These are phyloP conservation scores for Carcinoscorpius rotundicauda DNA, from an alignment of 1,140 invertebrate species.

Conservation along the genomic window DNA sequence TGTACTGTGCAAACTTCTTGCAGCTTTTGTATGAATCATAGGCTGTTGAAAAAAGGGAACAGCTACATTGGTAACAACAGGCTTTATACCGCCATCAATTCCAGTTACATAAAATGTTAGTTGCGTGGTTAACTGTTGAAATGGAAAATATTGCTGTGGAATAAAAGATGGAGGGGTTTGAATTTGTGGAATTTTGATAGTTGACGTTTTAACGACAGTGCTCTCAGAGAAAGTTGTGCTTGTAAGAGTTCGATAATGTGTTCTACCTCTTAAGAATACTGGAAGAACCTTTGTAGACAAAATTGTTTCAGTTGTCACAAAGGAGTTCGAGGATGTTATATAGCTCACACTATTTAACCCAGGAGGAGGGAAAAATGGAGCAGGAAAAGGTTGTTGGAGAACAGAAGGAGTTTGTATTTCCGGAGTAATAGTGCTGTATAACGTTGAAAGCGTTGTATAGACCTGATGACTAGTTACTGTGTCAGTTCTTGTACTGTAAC, in stretches of 20 bases:
- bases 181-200: slow-evolving; percentile 39
- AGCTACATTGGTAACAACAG: slow-evolving; percentile 25
- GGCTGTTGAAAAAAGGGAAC: slow-evolving; percentile 21
- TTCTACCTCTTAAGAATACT: slow-evolving; percentile 74
- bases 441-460: slow-evolving; percentile 24
- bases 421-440: slow-evolving; percentile 19
- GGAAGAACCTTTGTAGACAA: slow-evolving; percentile 73
- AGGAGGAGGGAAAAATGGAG: slow-evolving; percentile 18
- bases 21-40: slow-evolving; percentile 21
- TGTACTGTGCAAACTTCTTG: slow-evolving; percentile 17
- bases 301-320: slow-evolving; percentile 75
- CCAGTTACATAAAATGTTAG: slow-evolving; percentile 26
- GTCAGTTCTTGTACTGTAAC: slow-evolving; percentile 26
- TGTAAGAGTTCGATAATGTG: slow-evolving; percentile 73
- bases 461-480: slow-evolving; percentile 25
- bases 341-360: slow-evolving; percentile 8
- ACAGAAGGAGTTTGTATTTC: slow-evolving; percentile 15
- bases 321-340: slow-evolving; percentile 21
- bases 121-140: slow-evolving; percentile 23
- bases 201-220: slow-evolving; percentile 49
- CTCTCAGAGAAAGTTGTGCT: slow-evolving; percentile 76
- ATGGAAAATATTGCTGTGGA: slow-evolving; percentile 19
- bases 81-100: slow-evolving; percentile 24
- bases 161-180: slow-evolving; percentile 33
- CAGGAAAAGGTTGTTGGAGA: not conserved